Conservation (phyloP, 1,140 invertebrate genomes). For the Trichomalopsis sarcophagae region DNA sequence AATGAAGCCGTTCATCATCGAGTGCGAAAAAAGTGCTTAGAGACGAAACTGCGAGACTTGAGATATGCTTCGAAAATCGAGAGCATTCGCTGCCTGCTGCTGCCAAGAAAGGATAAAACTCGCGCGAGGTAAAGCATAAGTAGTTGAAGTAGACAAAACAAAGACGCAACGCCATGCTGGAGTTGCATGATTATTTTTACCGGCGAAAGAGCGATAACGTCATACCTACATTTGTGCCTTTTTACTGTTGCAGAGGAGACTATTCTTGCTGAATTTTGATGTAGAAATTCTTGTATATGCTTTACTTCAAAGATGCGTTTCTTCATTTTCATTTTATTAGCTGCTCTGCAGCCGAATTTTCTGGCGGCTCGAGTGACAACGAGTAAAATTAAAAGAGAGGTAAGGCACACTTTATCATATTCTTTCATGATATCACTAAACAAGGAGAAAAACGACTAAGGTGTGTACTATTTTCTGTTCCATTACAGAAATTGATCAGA, state of each 20-base stretch:
- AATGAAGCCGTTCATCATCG: background rate
- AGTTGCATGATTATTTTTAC: background rate
- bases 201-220: background rate
- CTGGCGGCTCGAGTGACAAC: background rate
- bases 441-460: background rate
- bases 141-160: background rate
- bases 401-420: background rate
- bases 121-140: background rate
- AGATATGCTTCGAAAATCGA: background rate
- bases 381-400: background rate
- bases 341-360: background rate
- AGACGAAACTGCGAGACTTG: background rate
- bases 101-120: background rate
- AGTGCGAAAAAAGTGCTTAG: background rate
- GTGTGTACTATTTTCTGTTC: background rate
- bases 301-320: background rate
- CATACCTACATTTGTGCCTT: background rate
- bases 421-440: background rate
- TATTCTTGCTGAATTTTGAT: background rate
- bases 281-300: background rate
- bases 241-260: background rate
- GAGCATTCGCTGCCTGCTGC: background rate
- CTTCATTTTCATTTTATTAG: constrained; percentile 11
- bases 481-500: background rate
- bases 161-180: too few species aligned